A percentile compares a stretch with the other conserved stretches of the same genome.
These are phyloP conservation scores for Laticauda colubrina DNA, from an alignment of 2,113 vertebrate genomes.

Conservation along the genomic window DNA sequence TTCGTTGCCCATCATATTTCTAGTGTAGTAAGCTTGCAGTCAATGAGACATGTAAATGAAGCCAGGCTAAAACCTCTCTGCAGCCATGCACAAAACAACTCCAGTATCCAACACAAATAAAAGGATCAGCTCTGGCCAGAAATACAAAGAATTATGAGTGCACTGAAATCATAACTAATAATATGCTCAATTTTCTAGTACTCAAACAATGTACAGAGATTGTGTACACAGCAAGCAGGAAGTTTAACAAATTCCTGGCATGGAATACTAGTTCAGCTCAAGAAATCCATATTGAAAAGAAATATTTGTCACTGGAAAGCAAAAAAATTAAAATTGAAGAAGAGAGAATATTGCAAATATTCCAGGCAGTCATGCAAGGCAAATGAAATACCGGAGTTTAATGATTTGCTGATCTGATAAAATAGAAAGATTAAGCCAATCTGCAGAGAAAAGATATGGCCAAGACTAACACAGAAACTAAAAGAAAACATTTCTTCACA, in stretches of 20 bases:
- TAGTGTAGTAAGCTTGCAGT: conserved; percentile 65
- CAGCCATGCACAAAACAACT: conserved; percentile 57
- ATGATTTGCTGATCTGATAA: conserved; percentile 48
- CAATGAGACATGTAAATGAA: conserved; percentile 68
- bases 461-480: conserved; percentile 31
- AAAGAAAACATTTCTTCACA: conserved; percentile 39
- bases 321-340: conserved; percentile 40
- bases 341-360: conserved; percentile 41
- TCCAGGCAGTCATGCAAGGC: conserved; percentile 29
- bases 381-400: conserved; percentile 44
- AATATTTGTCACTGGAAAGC: conserved; percentile 36
- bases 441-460: conserved; percentile 44
- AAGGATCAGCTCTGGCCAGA: conserved; percentile 57
- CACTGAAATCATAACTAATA: conserved; percentile 45
- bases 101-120: conserved; percentile 70
- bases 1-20: conserved; percentile 52
- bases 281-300: conserved; percentile 24
- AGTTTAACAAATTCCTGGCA: not conserved
- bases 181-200: conserved; percentile 41
- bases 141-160: conserved; percentile 63
- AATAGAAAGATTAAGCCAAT: conserved; percentile 40
- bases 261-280: conserved; percentile 19
- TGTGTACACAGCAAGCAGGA: conserved; percentile 10
- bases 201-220: conserved; percentile 17
- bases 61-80: conserved; percentile 61